phyloP scores from a whole-genome alignment of 2,797 vertebrate species.

The Rhincodon typus region DNA sequence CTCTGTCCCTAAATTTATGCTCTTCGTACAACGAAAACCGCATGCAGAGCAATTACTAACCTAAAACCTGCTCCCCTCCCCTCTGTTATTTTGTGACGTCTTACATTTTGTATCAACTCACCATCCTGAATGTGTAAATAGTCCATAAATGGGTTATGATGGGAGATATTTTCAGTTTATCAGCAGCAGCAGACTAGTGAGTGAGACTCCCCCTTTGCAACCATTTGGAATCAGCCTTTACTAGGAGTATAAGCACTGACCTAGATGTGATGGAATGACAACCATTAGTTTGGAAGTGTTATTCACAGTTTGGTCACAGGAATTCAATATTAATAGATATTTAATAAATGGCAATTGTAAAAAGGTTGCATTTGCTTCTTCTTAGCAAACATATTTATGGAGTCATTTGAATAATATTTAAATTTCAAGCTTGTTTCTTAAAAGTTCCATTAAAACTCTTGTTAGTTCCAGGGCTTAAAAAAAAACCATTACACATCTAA shows the following conservation, averaged over 20 bases:
- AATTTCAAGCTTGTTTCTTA: background rate
- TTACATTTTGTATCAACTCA: background rate
- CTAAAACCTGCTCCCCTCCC: background rate
- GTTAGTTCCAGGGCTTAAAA: too few species aligned
- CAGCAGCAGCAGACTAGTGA: background rate
- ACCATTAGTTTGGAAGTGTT: background rate
- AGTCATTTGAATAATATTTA: background rate
- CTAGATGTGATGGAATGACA: background rate
- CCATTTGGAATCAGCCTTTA: background rate
- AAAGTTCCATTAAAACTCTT: background rate
- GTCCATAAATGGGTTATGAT: background rate
- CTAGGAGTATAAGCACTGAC: background rate
- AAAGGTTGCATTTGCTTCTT: background rate
- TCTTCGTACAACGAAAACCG: background rate
- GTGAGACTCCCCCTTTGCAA: background rate
- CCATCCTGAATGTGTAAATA: background rate
- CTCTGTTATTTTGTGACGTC: background rate
- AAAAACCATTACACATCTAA: too few species aligned
- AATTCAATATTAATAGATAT: too few species aligned
- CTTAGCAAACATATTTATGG: background rate
- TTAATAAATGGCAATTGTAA: too few species aligned
- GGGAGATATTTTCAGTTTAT: background rate
- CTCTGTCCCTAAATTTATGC: background rate
- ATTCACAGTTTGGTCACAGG: background rate
- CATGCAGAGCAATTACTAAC: background rate